A percentile compares a stretch with the other conserved stretches of the same genome.
phyloP scores from a whole-genome alignment of 2,797 vertebrate genomes.

The Salarias fasciatus region DNA sequence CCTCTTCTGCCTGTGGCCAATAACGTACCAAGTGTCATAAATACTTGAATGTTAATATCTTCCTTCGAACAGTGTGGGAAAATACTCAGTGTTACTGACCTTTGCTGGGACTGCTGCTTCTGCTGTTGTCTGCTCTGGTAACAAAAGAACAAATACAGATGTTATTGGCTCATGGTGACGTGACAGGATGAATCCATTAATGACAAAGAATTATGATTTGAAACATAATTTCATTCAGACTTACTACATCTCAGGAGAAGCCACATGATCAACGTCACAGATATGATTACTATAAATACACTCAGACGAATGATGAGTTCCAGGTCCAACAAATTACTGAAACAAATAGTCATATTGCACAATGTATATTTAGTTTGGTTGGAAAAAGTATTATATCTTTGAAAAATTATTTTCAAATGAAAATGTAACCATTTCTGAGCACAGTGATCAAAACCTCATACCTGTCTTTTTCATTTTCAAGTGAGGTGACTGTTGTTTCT shows the following conservation, averaged over 20 bases:
- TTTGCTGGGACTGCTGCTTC: not conserved
- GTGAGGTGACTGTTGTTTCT: not conserved
- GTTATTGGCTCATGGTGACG: not conserved
- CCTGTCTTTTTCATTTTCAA: not conserved
- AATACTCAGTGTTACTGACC: slow-evolving; percentile 23
- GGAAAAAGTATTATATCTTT: not conserved
- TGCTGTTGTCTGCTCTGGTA: slow-evolving; percentile 18
- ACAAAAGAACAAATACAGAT: not conserved
- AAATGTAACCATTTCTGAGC: not conserved
- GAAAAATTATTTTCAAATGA: not conserved
- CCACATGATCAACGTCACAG: slow-evolving; percentile 26
- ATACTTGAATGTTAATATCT: too few relatives aligned
- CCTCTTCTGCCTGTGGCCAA: slow-evolving; percentile 22
- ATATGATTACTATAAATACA: slow-evolving; percentile 37
- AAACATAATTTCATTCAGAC: not conserved
- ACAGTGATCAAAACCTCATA: slow-evolving; percentile 7
- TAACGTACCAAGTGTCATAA: not conserved
- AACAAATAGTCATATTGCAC: slow-evolving; percentile 7
- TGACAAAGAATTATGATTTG: not conserved
- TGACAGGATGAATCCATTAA: not conserved
- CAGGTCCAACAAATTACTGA: not conserved
- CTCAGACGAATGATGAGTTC: slow-evolving; percentile 34
- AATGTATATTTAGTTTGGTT: not conserved
- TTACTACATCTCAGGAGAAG: slow-evolving; percentile 45
- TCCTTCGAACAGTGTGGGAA: not conserved